These are phyloP conservation scores for Dolichoris vasculosae DNA, from an alignment of 1,140 invertebrate species.

Conservation along the genomic window DNA sequence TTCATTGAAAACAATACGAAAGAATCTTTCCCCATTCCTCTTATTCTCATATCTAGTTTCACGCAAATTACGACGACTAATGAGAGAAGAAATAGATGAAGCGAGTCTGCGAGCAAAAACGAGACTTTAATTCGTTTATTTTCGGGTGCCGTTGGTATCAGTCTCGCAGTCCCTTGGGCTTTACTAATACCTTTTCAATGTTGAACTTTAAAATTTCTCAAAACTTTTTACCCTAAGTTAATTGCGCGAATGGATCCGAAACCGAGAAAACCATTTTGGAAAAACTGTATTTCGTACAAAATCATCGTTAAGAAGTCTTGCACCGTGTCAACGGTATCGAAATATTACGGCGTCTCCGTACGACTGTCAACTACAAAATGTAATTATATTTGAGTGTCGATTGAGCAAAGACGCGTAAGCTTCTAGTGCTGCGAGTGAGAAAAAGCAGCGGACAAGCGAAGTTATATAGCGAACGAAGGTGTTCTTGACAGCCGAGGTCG, in stretches of 20 bases:
- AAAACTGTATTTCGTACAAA: not conserved
- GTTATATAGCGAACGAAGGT: not conserved
- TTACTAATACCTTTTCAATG: conserved; percentile 37
- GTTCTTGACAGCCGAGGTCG: not conserved
- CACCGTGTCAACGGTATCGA: not conserved
- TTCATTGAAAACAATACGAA: conserved; percentile 10
- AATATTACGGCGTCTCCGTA: not conserved
- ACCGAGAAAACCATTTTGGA: not conserved
- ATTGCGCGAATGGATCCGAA: conserved; percentile 1
- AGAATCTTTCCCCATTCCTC: not conserved
- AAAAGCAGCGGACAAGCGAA: not conserved
- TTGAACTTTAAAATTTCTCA: conserved; percentile 40
- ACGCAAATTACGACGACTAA: conserved; percentile 47
- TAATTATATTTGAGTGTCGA: not conserved
- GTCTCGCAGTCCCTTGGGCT: not conserved
- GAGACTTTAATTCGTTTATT: conserved; percentile 49
- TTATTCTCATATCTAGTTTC: not conserved
- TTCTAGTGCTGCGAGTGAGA: not conserved
- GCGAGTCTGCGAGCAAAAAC: not conserved
- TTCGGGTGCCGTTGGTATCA: conserved; percentile 27
- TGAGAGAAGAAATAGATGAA: conserved; percentile 29
- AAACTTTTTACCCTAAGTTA: conserved; percentile 6
- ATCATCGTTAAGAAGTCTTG: not conserved
- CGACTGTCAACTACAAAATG: conserved; percentile 12
- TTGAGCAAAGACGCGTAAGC: too few species aligned